Percentiles rank a stretch among this genome's conserved stretches.
Conservation (phyloP, 2,797 vertebrate species). For the Channa striata region DNA sequence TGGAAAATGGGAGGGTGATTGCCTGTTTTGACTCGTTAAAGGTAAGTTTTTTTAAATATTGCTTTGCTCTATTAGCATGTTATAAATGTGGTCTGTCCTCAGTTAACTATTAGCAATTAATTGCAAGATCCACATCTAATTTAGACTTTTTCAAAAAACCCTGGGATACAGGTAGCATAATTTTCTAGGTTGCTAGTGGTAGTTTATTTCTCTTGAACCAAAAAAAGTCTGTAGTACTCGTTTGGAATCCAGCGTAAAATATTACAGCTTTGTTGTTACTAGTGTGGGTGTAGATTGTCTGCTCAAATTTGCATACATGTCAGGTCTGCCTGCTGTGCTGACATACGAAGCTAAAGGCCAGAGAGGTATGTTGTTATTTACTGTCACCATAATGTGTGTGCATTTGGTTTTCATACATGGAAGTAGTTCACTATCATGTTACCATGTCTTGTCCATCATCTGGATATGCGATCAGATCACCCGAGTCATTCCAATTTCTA, state of each 20-base stretch:
- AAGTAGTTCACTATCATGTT: constrained; percentile 64
- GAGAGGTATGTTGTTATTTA: constrained; percentile 68
- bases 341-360: constrained; percentile 74
- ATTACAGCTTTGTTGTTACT: constrained; percentile 28
- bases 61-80: not conserved
- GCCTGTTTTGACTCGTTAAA: constrained; percentile 98
- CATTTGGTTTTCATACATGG: constrained; percentile 36
- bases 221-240: constrained; percentile 2
- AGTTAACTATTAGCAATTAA: not conserved
- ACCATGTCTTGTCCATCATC: constrained; percentile 62
- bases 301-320: constrained; percentile 70
- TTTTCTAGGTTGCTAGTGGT: not conserved
- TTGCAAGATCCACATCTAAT: not conserved
- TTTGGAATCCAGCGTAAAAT: constrained; percentile 34
- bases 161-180: not conserved
- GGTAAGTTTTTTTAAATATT: constrained; percentile 82
- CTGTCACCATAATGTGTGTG: constrained; percentile 49
- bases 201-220: not conserved
- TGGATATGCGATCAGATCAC: constrained; percentile 65
- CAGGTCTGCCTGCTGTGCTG: constrained; percentile 54
- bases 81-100: not conserved
- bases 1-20: constrained; percentile 97
- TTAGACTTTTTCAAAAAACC: not conserved
- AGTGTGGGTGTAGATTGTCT: constrained; percentile 61
- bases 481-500: constrained; percentile 69